phyloP scores from a whole-genome alignment of 2,113 vertebrate genomes.

The Coturnix japonica region DNA sequence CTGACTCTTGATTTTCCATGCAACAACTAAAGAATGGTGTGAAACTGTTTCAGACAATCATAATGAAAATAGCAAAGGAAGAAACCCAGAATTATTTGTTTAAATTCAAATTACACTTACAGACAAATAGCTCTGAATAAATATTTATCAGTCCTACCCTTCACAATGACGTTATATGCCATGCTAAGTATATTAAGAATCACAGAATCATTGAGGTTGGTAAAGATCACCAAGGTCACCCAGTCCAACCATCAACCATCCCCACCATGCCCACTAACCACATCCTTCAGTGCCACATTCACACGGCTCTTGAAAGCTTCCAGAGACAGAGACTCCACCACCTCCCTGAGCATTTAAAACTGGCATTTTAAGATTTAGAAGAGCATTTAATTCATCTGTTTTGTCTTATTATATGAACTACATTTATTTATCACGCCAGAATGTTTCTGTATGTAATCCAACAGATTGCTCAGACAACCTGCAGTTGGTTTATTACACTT shows the following conservation, averaged over 20 bases:
- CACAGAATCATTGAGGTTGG: no score
- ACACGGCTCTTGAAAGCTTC: no score
- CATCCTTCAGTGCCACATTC: no score
- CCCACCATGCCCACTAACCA: no score
- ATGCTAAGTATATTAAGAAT: slow-evolving; percentile 19
- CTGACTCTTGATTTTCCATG: slow-evolving; percentile 9
- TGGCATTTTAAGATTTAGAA: background rate
- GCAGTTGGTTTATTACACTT: background rate
- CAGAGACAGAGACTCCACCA: no score
- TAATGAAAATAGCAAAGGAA: background rate
- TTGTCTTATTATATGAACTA: background rate
- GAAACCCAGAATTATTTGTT: background rate
- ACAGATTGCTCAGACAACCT: background rate
- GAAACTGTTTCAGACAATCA: background rate
- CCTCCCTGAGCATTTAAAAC: background rate
- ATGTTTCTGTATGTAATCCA: slow-evolving; percentile 1
- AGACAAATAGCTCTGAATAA: slow-evolving; percentile 8
- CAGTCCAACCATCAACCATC: no score
- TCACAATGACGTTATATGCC: background rate
- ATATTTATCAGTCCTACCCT: slow-evolving; percentile 36
- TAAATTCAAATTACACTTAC: slow-evolving; percentile 41
- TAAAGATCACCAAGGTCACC: no score
- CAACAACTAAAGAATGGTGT: background rate
- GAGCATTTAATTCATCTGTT: background rate
- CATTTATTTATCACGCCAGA: background rate